phyloP scores from a whole-genome alignment of 2,113 vertebrate genomes.

The Manacus vitellinus region DNA sequence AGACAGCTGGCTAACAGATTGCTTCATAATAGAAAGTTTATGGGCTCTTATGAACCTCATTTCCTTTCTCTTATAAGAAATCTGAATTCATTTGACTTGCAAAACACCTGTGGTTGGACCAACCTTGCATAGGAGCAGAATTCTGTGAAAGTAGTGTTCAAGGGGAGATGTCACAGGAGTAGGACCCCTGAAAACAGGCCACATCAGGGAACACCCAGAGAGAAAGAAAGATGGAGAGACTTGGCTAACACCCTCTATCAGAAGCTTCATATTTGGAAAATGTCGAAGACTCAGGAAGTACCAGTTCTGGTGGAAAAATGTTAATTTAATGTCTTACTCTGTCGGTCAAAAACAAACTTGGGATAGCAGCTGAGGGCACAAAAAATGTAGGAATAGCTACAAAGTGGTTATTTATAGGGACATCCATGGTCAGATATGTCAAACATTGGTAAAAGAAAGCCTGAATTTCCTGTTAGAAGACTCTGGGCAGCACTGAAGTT shows the following conservation, averaged over 20 bases:
- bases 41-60: slow-evolving; percentile 34
- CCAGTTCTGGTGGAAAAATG: background rate
- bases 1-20: slow-evolving; percentile 63
- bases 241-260: background rate
- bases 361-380: background rate
- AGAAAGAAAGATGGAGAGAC: background rate
- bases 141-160: background rate
- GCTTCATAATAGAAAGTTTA: slow-evolving; percentile 57
- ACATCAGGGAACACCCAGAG: background rate
- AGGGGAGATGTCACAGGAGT: background rate
- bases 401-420: background rate
- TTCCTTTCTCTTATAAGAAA: slow-evolving; percentile 56
- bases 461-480: background rate
- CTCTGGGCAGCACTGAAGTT: background rate
- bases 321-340: background rate
- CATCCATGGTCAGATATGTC: background rate
- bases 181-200: background rate
- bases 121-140: background rate
- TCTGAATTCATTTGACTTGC: slow-evolving; percentile 21
- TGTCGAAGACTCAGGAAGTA: background rate
- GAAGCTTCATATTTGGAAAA: background rate
- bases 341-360: background rate
- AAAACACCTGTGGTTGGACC: slow-evolving; percentile 17
- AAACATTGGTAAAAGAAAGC: background rate
- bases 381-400: background rate